These are phyloP conservation scores for Lepidurus couesii DNA, from an alignment of 1,140 invertebrate species.

Conservation along the genomic window DNA sequence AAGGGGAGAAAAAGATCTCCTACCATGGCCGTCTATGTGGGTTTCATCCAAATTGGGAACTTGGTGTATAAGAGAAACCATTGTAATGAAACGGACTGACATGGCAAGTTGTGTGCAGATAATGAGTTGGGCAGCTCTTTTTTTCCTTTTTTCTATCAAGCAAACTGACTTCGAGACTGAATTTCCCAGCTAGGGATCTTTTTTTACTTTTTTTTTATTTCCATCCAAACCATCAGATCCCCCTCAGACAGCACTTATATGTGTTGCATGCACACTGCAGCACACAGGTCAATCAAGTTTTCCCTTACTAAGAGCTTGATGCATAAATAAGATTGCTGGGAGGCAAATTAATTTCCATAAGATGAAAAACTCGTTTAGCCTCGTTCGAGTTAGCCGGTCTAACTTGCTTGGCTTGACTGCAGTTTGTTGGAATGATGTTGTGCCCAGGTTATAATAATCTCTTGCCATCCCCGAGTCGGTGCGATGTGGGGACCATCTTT, in stretches of 20 bases:
- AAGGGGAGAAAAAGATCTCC: not conserved
- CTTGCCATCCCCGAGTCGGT: not conserved
- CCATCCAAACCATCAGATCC: not conserved
- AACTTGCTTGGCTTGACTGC: not conserved
- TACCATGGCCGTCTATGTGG: not conserved
- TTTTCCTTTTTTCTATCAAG: not conserved
- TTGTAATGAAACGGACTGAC: slow-evolving; percentile 19
- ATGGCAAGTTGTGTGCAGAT: slow-evolving; percentile 21
- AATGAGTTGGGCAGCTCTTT: not conserved
- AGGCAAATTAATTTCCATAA: slow-evolving; percentile 22
- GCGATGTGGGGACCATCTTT: slow-evolving; percentile 17
- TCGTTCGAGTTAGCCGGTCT: slow-evolving; percentile 7
- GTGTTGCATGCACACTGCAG: slow-evolving; percentile 12
- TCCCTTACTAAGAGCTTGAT: not conserved
- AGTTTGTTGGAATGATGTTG: slow-evolving; percentile 11
- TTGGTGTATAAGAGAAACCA: slow-evolving; percentile 19
- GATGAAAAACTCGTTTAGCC: slow-evolving; percentile 19
- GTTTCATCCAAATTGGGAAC: slow-evolving; percentile 18
- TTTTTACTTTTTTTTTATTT: not conserved
- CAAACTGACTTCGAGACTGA: slow-evolving; percentile 6
- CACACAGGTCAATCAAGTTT: slow-evolving; percentile 11
- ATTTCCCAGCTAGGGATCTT: not conserved
- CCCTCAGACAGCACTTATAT: slow-evolving; percentile 21
- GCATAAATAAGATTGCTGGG: slow-evolving; percentile 5
- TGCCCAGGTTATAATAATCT: slow-evolving; percentile 19